A percentile compares a stretch with the other conserved stretches of the same genome.
Evolutionary conservation across 1,140 invertebrate species (phyloP).

Genomic region (Drosophila mayri): DNA sequence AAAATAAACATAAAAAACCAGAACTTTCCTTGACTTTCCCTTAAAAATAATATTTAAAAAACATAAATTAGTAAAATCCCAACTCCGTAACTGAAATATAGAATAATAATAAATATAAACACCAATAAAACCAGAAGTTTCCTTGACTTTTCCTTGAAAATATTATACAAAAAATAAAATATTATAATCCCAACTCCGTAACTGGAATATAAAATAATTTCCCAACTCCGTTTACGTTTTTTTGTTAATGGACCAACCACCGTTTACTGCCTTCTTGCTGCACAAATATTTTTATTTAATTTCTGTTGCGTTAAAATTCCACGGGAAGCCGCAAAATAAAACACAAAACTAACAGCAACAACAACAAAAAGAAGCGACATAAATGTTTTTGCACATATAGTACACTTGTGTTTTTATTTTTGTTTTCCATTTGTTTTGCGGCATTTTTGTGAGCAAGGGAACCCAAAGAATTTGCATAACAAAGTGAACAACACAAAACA

Average conservation of each 20-base stretch:
- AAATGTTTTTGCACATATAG: slow-evolving; percentile 65
- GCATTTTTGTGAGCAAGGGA: slow-evolving; percentile 46
- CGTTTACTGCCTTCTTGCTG: slow-evolving; percentile 12
- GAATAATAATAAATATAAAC: no score
- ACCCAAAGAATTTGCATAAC: slow-evolving; percentile 80
- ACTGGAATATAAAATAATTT: background rate
- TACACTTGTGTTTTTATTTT: slow-evolving; percentile 44
- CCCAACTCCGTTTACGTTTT: background rate
- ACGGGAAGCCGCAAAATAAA: slow-evolving; percentile 39
- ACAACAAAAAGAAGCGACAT: slow-evolving; percentile 42
- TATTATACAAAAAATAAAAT: no score
- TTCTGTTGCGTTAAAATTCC: slow-evolving; percentile 63
- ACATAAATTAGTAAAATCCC: no score
- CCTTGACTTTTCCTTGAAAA: background rate
- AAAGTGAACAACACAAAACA: slow-evolving; percentile 40
- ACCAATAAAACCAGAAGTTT: background rate
- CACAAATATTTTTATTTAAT: slow-evolving; percentile 39
- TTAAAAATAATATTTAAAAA: no score
- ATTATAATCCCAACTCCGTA: background rate
- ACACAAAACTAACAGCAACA: background rate
- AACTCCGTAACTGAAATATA: no score
- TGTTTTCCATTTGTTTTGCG: slow-evolving; percentile 38
- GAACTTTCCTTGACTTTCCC: no score
- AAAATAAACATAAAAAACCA: no score
- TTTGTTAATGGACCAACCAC: background rate